Base-by-base conservation (phyloP, 2,888 invertebrate genomes). In the Lathronympha strigana region DNA sequence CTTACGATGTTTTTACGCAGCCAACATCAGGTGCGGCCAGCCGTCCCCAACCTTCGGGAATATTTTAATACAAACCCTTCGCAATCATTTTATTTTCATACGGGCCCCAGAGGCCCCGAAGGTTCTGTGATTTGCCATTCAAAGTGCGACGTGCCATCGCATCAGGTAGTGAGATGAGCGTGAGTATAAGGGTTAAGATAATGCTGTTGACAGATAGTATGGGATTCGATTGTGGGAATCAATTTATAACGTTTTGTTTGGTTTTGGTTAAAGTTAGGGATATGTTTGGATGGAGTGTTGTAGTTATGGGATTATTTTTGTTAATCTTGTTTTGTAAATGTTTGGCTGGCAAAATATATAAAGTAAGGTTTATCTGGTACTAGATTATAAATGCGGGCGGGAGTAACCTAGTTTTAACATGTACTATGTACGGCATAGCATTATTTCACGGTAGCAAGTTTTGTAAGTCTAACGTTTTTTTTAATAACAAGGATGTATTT, bases 11-110 rank as follows among this genome's bases (percentile, higher is more conserved):
- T 71, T 70, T 77, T 72, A 73, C 81, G 80, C 80, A 25, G 75
- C 76, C 77, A 68, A 88, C 90, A 90, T 88, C 90, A 91, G 90
- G 90, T 91, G 90, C 76, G 67, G 67, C 71, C 71, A 71, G 72
- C 71, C 67, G 68, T 73, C 73, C 72, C 72, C 75, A 76, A 76
- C 87, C 87, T 80, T 75, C 72, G 89, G 89, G 90, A 84, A 88
- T 88, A 87, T 88, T 90, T 87, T 90, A 90, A 90, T 89, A 88
- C 86, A 81, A 82, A 85, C 88, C 88, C 87, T 86, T 75, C 79
- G 86, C 90, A 89, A 91, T 90, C 90, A 91, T 91, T 88, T 90
- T 90, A 90, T 90, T 90, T 90, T 90, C 89, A 90, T 91, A 87
- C 86, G 72, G 81, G 84, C 86, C 90, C 81, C 90, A 5, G 71